Evolutionary conservation across 2,113 vertebrate species (phyloP), one percentile per base, ranked within the genome.

Genomic region (Garra rufa): DNA sequence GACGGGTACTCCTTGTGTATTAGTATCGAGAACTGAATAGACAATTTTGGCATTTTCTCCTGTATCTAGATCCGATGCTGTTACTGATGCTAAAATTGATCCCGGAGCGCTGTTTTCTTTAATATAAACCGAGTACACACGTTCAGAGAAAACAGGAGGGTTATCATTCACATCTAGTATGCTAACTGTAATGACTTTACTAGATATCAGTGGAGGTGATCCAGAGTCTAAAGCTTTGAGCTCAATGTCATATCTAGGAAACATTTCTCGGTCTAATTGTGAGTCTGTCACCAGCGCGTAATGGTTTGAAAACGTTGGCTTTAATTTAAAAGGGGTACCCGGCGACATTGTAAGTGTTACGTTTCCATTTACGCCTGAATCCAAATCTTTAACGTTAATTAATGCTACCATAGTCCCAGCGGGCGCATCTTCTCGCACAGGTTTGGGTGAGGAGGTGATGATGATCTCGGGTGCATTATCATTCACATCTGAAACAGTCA

Each of bases 121-220:
- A 21, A 96, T 3, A 0, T 95, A 92, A 61, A 94, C 92, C 6
- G 93, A 93, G 0, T 96, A 97, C 70, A 92, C 91, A 0, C 87
- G 84, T 61, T 92, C 89, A n/a, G 92, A 85, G 88, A 97, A 97
- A 43, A 91, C 89, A 1, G 96, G 96, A 0, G 93, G 86, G 1
- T 96, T 97, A 85, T 97, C 96, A 3, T 96, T 97, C 76, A 94
- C 90, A 83, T 97, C 96, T 21, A 92, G 87, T 34, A 97, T 87
- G 46, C 86, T 79, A 4, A 97, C 89, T 5, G 89, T 89, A 76
- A 96, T 90, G 10, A 91, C 57, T 63, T 92, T 93, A 52, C 93
- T 89, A 21, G 87, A 92, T 74, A 91, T 92, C 10, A 97, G 90
- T 0, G 92, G 88, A 0, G 96, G 95, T 71, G 59, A 92, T 84